Percentiles rank a stretch among this genome's conserved stretches.
phyloP scores from a whole-genome alignment of 2,888 invertebrate species.

The Pachliopta kotzebuea region DNA sequence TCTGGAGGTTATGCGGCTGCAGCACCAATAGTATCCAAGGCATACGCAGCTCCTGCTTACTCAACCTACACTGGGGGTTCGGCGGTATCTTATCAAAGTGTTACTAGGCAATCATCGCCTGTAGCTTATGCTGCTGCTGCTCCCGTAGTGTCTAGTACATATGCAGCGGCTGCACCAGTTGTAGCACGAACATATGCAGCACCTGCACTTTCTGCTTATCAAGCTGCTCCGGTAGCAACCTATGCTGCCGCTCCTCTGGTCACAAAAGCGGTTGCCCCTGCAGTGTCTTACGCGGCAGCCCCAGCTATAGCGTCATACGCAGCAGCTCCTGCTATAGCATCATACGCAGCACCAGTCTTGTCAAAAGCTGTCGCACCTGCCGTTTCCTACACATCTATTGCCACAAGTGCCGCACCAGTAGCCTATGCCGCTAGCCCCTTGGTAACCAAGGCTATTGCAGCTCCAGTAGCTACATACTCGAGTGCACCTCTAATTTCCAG shows the following conservation, averaged over 20 bases:
- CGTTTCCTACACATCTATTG: conserved; percentile 24
- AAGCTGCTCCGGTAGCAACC: conserved; percentile 74
- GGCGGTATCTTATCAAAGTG: conserved; percentile 38
- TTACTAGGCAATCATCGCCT: conserved; percentile 31
- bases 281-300: conserved; percentile 33
- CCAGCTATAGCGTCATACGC: conserved; percentile 38
- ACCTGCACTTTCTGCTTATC: conserved; percentile 47
- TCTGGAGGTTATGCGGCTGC: conserved; percentile 37
- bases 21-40: conserved; percentile 37
- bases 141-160: conserved; percentile 36
- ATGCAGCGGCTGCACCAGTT: conserved; percentile 38
- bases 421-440: conserved; percentile 53
- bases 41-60: conserved; percentile 46
- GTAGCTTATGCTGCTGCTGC: conserved; percentile 34
- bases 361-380: conserved; percentile 32
- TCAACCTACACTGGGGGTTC: conserved; percentile 38
- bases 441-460: conserved; percentile 46
- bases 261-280: conserved; percentile 30
- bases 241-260: conserved; percentile 64
- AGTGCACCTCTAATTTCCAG: too few species aligned
- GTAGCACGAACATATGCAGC: conserved; percentile 43
- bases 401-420: conserved; percentile 67
- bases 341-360: conserved; percentile 36
- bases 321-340: conserved; percentile 42
- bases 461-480: conserved; percentile 35